phyloP scores from a whole-genome alignment of 1,140 invertebrate species.

The Drosophila quadrilineata region DNA sequence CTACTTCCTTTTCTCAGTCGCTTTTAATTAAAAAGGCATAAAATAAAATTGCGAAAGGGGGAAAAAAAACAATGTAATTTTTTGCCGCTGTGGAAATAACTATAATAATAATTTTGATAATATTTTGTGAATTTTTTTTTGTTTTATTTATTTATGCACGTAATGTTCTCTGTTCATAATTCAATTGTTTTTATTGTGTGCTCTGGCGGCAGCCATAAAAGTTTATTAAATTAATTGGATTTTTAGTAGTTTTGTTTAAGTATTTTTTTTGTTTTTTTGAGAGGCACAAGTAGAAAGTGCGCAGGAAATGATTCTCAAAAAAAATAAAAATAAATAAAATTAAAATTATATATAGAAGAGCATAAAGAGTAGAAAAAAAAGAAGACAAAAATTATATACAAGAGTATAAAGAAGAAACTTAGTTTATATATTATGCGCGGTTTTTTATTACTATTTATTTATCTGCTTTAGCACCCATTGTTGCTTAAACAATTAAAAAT shows the following conservation, averaged over 20 bases:
- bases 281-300: slow-evolving; percentile 56
- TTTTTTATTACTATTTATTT: slow-evolving; percentile 75
- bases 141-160: no score
- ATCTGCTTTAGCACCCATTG: slow-evolving; percentile 77
- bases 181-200: slow-evolving; percentile 70
- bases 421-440: slow-evolving; percentile 62
- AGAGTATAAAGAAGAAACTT: no score
- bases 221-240: slow-evolving; percentile 73
- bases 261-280: slow-evolving; percentile 26
- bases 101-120: slow-evolving; percentile 32
- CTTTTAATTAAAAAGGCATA: slow-evolving; percentile 64
- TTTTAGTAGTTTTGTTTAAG: slow-evolving; percentile 35
- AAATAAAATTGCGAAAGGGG: no score
- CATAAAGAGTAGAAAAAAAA: no score
- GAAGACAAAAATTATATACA: slow-evolving; percentile 21
- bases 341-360: no score
- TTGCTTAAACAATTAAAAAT: slow-evolving; percentile 76
- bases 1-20: slow-evolving; percentile 5
- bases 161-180: slow-evolving; percentile 67
- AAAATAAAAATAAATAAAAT: slow-evolving; percentile 4
- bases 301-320: slow-evolving; percentile 60
- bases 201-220: slow-evolving; percentile 55
- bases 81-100: slow-evolving; percentile 5
- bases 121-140: slow-evolving; percentile 46
- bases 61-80: slow-evolving; percentile 55